Base-by-base conservation (phyloP, 1,140 invertebrate species). In the Holotrichia oblita region DNA sequence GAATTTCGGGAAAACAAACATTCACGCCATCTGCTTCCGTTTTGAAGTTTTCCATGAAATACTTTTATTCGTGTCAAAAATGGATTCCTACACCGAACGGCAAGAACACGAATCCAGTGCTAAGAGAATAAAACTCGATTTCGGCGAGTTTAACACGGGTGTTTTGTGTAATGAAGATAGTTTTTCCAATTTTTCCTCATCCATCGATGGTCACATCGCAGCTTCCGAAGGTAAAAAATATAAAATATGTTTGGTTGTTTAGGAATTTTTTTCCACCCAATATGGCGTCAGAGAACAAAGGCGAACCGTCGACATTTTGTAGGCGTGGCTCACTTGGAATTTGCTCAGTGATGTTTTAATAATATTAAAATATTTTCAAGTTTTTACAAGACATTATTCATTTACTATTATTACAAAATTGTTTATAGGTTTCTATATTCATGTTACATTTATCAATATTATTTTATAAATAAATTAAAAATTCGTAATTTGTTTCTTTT, bases 191-290 rank as follows among this genome's bases (percentile, higher is more conserved):
- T 84, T 83, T 85, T 82, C 83, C 76, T 78, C 84, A 80, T 81
- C 83, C 75, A 77, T 74, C 41, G 75, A 75, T 48, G 79, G 77
- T 75, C 80, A 82, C 81, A 82, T 84, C 80, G 84, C 85, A 79
- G 80, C 77, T 64, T 69, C 81, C 80, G 84, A 86, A 87, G 85
- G 87, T 88, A 86, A 87, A 84, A 84, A 85, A 83, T 82, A 40
- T 78, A 80, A 87, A 87, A 86, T 87, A 87, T 87, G 85, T 85
- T 86, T 85, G 81, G 76, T 84, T 83, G 83, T 83, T 84, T 85
- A 83, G 83, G 82, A 64, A 80, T 82, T 81, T 83, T 82, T 86
- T 85, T 81, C 81, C 73, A 83, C 83, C 80, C 83, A 87, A 88
- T 82, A 87, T 87, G 86, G 87, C 86, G 85, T 69, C 82, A 48